phyloP scores from a whole-genome alignment of 2,888 invertebrate species.

The Parochlus steinenii region DNA sequence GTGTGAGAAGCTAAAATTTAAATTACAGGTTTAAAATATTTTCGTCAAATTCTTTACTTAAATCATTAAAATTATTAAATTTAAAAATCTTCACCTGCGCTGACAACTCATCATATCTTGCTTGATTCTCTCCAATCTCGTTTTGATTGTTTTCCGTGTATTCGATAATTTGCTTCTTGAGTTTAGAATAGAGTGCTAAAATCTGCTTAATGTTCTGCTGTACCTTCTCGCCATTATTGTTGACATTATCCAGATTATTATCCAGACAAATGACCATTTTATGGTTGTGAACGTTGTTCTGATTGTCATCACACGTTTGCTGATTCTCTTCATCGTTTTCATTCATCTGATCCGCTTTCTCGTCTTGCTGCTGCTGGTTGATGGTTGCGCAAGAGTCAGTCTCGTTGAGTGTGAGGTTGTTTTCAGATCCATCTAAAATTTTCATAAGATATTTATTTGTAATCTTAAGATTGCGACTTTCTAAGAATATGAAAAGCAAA shows the following conservation, averaged over 20 bases:
- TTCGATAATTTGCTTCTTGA: slow-evolving; percentile 11
- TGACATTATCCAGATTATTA: not conserved
- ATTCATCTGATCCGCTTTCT: no score
- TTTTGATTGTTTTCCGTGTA: slow-evolving; percentile 8
- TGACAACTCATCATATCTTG: slow-evolving; percentile 12
- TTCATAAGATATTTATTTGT: not conserved
- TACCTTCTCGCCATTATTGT: slow-evolving; percentile 3
- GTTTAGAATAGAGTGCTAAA: slow-evolving; percentile 10
- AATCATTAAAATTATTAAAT: no score
- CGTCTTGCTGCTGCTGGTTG: not conserved
- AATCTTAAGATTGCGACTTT: no score
- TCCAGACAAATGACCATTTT: not conserved
- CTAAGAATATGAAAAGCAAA: no score
- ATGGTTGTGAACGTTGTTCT: slow-evolving; percentile 5
- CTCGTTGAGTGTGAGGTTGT: slow-evolving; percentile 10
- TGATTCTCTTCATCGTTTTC: slow-evolving; percentile 12
- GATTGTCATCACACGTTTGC: slow-evolving; percentile 5
- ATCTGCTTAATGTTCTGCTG: slow-evolving; percentile 11
- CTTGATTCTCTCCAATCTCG: slow-evolving; percentile 10
- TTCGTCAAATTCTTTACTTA: not conserved
- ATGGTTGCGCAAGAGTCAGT: not conserved
- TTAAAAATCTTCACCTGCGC: slow-evolving; percentile 6
- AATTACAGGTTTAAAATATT: not conserved
- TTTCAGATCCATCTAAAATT: slow-evolving; percentile 12
- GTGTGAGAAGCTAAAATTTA: slow-evolving; percentile 4